Base-by-base conservation (phyloP, 2,797 vertebrate species). In the Somateria mollissima region DNA sequence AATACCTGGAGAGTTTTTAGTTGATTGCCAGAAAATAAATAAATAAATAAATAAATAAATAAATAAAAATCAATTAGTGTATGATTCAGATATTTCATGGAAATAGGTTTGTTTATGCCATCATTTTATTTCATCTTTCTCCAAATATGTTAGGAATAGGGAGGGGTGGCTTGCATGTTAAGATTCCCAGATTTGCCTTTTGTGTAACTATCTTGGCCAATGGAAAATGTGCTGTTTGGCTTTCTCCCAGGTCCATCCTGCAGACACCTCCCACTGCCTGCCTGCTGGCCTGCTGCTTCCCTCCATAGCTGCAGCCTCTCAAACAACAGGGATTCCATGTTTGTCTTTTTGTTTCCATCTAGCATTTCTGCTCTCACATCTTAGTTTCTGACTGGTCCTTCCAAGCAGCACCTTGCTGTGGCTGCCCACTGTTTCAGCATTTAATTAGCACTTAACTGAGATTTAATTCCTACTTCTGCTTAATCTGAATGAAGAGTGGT, bases 401-500 rank as follows among this genome's bases (percentile, higher is more conserved):
- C 62, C 62, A 85, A 91, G 66, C 3, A 87, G 51, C 37, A 66
- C 22, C 69, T 92, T 91, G 37, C 82, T 80, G 69, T 37, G 61
- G 28, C 37, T 91, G 21, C 54, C 28, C 30, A 69, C 32, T 62
- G 61, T 82, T 89, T 66, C 62, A 89, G 34, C 54, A 74, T 87
- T 95, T 91, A 94, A 92, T 89, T 92, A 67, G 34, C n/a, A 88
- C 34, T 95, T 90, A 67, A 71, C 30, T 77, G 49, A 77, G 25
- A 84, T 93, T 93, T 92, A 89, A 56, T 80, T 92, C 57, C 30
- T 80, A 20, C 57, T 90, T 36, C n/a, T 77, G 16, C 56, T 90
- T 72, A 79, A 85, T 2, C 3, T 61, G 34, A 76, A 62, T 2
- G 2, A 84, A 85, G 8, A 7, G 8, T 43, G 8, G 16, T 80